Evolutionary conservation across 2,113 vertebrate species (phyloP), one percentile per base, ranked within the genome.

Genomic region (Thalassoma bifasciatum): DNA sequence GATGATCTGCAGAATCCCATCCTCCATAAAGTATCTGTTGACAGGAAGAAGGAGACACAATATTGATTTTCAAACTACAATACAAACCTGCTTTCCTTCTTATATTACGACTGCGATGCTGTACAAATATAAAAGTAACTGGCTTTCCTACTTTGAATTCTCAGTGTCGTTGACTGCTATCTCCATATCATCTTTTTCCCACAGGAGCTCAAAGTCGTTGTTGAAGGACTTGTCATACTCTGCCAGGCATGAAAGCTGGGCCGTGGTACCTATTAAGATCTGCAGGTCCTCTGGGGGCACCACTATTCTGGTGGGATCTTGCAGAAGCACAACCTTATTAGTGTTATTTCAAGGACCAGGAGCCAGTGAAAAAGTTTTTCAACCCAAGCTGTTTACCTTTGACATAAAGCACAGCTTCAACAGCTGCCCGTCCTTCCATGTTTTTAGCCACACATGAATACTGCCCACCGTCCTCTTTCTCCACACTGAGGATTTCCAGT

Each of bases 371-470:
- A 53, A 9, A 8, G 19, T 68, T 72, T 60, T 46, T 65, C 58
- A 72, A 50, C 21, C 63, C 68, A 72, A 50, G 79, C 38, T 34
- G 17, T 66, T 75, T 93, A 98, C 98, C 96, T 94, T 96, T 96
- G 59, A 99, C 93, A 62, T 95, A 93, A 68, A 99, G 92, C 47
- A 82, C 88, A 17, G 96, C 95, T 3, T 92, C 93, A 46, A 98
- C 86, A n/a, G 94, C 95, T 0, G 94, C 89, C 40, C 93, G 93
- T 8, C 97, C 97, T 60, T 95, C 93, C 0, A 90, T 91, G 69
- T 98, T 99, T 75, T 93, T 90, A 46, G 95, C 94, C 84, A 94
- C 93, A 76, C 98, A 99, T 0, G 92, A 95, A 10, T 97, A 99
- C 0, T 95, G 94, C 0, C 97, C 98, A 0, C 90, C 85, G 63